Evolutionary conservation across 2,888 invertebrate genomes (phyloP).

Genomic region (Brachypterus glaber): DNA sequence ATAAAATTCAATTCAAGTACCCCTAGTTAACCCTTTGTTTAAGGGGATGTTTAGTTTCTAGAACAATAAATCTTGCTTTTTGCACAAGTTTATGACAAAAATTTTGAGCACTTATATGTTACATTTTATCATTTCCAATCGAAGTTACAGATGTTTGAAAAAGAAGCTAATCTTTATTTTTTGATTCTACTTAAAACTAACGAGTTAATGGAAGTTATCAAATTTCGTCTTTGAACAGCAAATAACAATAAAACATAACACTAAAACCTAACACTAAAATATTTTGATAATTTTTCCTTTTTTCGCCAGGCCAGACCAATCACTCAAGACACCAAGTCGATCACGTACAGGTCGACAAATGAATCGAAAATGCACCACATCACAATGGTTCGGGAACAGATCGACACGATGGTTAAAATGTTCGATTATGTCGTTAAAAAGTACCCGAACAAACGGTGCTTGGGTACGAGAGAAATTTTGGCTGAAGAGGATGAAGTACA

Average conservation of each 20-base stretch:
- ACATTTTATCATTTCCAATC: too few relatives aligned
- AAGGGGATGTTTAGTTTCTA: too few relatives aligned
- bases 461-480: constrained; percentile 84
- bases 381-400: constrained; percentile 62
- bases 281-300: background rate
- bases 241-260: background rate
- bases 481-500: constrained; percentile 92
- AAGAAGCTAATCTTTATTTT: too few relatives aligned
- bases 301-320: constrained; percentile 58
- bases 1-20: too few relatives aligned
- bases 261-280: background rate
- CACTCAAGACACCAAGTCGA: constrained; percentile 51
- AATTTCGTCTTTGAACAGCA: background rate
- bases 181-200: too few relatives aligned
- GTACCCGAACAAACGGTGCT: constrained; percentile 64
- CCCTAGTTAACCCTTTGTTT: too few relatives aligned
- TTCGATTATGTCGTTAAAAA: constrained; percentile 67
- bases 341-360: constrained; percentile 66
- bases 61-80: too few relatives aligned
- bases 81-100: too few relatives aligned
- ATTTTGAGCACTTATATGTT: too few relatives aligned
- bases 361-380: constrained; percentile 62
- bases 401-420: constrained; percentile 76
- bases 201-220: background rate
- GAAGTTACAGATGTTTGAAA: too few relatives aligned